Evolutionary conservation across 2,888 invertebrate genomes (phyloP).

Genomic region (Cantharis flavilabris): DNA sequence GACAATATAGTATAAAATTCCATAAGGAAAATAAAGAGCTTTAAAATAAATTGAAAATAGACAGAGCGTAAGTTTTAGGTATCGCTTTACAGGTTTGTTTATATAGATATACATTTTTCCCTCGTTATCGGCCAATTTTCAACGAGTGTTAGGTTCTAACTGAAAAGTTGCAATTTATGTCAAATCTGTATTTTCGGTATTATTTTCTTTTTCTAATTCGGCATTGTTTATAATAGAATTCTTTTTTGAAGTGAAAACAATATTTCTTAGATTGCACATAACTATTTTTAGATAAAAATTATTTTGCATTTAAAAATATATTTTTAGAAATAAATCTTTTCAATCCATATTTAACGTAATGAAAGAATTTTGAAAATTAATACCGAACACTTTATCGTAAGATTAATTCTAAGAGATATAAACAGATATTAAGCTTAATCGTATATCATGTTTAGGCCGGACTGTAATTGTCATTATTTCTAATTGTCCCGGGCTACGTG

Average conservation of each 20-base stretch:
- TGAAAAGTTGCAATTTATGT: constrained; percentile 26
- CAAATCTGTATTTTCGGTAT: constrained; percentile 22
- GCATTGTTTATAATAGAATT: constrained; percentile 6
- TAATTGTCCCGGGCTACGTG: constrained; percentile 53
- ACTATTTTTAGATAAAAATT: neutral
- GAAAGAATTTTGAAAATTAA: neutral
- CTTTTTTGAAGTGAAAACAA: neutral
- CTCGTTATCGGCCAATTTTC: constrained; percentile 39
- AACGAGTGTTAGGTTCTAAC: constrained; percentile 32
- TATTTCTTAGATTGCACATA: neutral
- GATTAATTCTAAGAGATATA: constrained; percentile 38
- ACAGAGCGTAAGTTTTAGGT: constrained; percentile 33
- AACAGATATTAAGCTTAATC: constrained; percentile 35
- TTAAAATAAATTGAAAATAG: constrained; percentile 37
- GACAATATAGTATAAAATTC: constrained; percentile 13
- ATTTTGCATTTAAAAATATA: neutral
- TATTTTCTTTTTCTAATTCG: constrained; percentile 8
- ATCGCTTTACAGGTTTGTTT: constrained; percentile 36
- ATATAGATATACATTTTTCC: constrained; percentile 26
- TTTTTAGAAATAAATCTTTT: neutral
- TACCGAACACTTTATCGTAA: constrained; percentile 1
- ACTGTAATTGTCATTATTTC: constrained; percentile 54
- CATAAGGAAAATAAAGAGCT: constrained; percentile 29
- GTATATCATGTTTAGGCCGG: constrained; percentile 50
- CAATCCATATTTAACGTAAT: neutral